Evolutionary conservation across 2,113 vertebrate genomes (phyloP).

Genomic region (Gasterosteus nipponicus): DNA sequence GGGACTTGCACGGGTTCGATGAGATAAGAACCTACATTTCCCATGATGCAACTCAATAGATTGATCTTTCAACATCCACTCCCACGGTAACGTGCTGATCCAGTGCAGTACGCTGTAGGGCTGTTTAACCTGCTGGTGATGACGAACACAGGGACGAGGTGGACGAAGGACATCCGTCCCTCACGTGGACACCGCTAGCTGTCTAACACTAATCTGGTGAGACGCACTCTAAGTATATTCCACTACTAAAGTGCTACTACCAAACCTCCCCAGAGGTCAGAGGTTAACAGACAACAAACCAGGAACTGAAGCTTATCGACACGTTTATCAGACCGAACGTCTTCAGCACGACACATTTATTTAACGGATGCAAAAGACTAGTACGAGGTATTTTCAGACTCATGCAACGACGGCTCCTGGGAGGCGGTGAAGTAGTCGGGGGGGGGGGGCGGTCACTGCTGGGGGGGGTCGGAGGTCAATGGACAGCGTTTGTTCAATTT

Average conservation of each 20-base stretch:
- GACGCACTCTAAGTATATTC: conserved; percentile 2
- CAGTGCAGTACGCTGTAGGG: not conserved
- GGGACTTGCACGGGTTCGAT: not conserved
- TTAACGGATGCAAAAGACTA: conserved; percentile 8
- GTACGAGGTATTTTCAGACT: conserved; percentile 46
- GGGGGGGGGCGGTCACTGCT: conserved; percentile 41
- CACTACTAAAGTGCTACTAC: conserved; percentile 44
- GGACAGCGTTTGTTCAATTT: conserved; percentile 52
- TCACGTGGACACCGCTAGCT: conserved; percentile 9
- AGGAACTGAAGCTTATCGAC: conserved; percentile 24
- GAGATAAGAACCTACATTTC: not conserved
- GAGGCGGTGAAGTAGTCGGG: conserved; percentile 28
- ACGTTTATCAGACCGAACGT: conserved; percentile 22
- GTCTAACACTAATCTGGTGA: conserved; percentile 24
- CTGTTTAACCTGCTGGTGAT: not conserved
- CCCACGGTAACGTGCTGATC: not conserved
- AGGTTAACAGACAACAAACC: conserved; percentile 5
- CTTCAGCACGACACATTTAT: not conserved
- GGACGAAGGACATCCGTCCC: conserved; percentile 9
- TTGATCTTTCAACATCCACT: too few species aligned
- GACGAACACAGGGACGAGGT: not conserved
- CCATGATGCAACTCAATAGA: not conserved
- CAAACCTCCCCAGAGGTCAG: conserved; percentile 23
- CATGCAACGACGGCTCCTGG: not conserved
- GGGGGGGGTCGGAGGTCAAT: conserved; percentile 44